Base-by-base conservation (phyloP, 2,113 vertebrate genomes). In the Barbus barbus region DNA sequence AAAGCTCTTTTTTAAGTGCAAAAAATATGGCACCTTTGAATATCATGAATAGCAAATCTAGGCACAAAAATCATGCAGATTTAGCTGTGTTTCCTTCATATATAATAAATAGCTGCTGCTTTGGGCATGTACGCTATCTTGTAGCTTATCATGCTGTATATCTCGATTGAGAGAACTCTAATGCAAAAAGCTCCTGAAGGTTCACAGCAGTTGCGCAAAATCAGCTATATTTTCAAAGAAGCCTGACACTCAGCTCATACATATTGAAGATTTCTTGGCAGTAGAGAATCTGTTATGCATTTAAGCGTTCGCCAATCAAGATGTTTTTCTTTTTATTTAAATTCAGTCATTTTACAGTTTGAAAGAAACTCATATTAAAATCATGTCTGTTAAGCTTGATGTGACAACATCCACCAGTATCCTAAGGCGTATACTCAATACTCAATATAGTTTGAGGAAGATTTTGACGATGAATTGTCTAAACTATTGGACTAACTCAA, bases 71-170 rank as follows among this genome's bases (percentile, higher is more conserved):
- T n/a, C 26, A 51, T 31, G 26, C 73, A 31, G 16, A 31, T 58
- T 12, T 58, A 7, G 20, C 31, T 9, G 18, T 16, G 31, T 78
- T 36, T 36, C 33, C 33, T 36, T 36, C 3, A 78, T 60, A 78
- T 78, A 58, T 60, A 60, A 38, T 78, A 38, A 78, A 78, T 60
- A n/a, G 48, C 28, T 58, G 75, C 33, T 78, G 53, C 75, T 78
- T 78, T n/a, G 75, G 75, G 53, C 53, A 78, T 56, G 72, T 33
- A 22, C 28, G 5, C 5, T 76, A 33, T 22, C 12, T 72, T 72
- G 33, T 9, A 36, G 31, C 11, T 9, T 58, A 60, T 78, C 12
- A 78, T 60, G 53, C 31, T 56, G 20, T 16, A 78, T 38, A 22
- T 38, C 31, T 72, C 65, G 20, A 69, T n/a, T 22, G 9, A 76